Conservation (phyloP, 35 echinoderm and acorn worm species). For the Lytechinus pictus region DNA sequence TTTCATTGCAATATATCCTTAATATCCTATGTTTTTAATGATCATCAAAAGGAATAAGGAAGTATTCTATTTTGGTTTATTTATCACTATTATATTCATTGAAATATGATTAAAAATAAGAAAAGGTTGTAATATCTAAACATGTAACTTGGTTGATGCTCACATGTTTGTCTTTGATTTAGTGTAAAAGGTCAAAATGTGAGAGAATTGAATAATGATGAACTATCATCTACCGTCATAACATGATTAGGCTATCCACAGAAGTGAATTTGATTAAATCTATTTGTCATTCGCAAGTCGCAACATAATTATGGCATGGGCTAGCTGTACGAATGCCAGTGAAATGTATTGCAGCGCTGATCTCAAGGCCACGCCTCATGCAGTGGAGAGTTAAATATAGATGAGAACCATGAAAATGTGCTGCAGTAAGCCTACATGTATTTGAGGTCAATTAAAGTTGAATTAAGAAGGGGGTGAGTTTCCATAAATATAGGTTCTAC, state of each 20-base stretch:
- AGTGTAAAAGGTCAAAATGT: not conserved
- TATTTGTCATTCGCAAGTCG: not conserved
- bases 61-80: too few species aligned
- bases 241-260: not conserved
- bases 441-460: not conserved
- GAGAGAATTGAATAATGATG: not conserved
- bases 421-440: not conserved
- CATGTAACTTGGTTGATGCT: not conserved
- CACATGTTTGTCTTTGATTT: not conserved
- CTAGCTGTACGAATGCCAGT: not conserved
- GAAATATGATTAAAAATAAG: too few species aligned
- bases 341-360: not conserved
- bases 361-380: not conserved
- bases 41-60: too few species aligned
- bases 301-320: slow-evolving; percentile 3
- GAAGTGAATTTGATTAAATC: not conserved
- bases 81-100: too few species aligned
- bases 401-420: not conserved
- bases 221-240: not conserved
- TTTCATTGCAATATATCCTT: too few species aligned
- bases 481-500: too few species aligned
- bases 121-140: too few species aligned
- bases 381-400: not conserved
- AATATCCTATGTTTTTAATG: too few species aligned
- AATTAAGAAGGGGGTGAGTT: too few species aligned